Percentiles rank a stretch among this genome's conserved stretches.
Evolutionary conservation across 2,888 invertebrate species (phyloP).

Genomic region (Merodon equestris): DNA sequence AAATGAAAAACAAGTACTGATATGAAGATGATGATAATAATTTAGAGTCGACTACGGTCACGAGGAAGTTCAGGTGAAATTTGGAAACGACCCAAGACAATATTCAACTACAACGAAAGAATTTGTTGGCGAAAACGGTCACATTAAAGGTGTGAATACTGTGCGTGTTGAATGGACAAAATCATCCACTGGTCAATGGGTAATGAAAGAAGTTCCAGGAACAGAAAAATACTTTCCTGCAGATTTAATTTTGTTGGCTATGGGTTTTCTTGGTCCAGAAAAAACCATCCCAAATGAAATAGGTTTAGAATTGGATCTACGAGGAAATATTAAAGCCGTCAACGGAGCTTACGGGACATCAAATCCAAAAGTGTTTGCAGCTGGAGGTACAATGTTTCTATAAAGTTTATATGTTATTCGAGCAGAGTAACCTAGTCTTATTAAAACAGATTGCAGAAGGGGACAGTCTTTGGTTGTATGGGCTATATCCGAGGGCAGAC

Average conservation of each 20-base stretch:
- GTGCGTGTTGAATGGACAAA: conserved; percentile 96
- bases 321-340: conserved; percentile 94
- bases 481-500: conserved; percentile 99
- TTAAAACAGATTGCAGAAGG: conserved; percentile 91
- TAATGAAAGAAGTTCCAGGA: conserved; percentile 91
- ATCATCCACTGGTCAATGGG: conserved; percentile 94
- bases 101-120: conserved; percentile 97
- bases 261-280: conserved; percentile 99
- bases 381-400: conserved; percentile 89
- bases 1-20: neutral
- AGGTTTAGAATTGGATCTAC: conserved; percentile 90
- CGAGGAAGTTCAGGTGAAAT: conserved; percentile 95
- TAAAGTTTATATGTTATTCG: conserved; percentile 9
- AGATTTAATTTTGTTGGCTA: conserved; percentile 96
- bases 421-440: neutral
- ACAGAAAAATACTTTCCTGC: conserved; percentile 89
- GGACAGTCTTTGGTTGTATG: conserved; percentile 99
- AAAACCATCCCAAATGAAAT: conserved; percentile 90
- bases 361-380: conserved; percentile 93
- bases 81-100: conserved; percentile 94
- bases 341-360: conserved; percentile 88
- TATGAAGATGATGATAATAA: neutral
- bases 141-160: conserved; percentile 94
- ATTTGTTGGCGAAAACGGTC: conserved; percentile 93
- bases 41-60: conserved; percentile 96